Evolutionary conservation across 2,797 vertebrate species (phyloP), one percentile per base, ranked within the genome.

Genomic region (Botia kubotai): DNA sequence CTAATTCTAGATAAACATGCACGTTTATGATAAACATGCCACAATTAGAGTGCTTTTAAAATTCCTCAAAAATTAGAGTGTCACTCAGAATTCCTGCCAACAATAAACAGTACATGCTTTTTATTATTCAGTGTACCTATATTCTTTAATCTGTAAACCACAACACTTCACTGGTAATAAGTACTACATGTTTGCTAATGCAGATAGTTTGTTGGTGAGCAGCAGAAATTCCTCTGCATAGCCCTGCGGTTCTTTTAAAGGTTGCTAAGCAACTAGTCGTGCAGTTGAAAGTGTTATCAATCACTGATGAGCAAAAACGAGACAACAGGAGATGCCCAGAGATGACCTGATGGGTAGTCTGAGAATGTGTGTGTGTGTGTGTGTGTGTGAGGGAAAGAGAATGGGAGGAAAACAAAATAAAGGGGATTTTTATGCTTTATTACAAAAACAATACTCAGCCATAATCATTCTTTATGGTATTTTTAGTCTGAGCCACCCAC

Each of bases 251-350:
- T 83, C 79, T 88, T 86, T 84, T 79, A 75, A 77, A 85, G 82
- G 88, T 89, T 89, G 88, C 88, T 87, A 83, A 88, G 88, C 88
- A 89, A 89, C 88, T 88, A 86, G 82, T 85, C 83, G 74, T 84
- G 85, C 80, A 60, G 66, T 86, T 81, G 83, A 77, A 75, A 82
- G 39, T 81, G 75, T 75, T 84, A 87, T 83, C 83, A 87, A 76
- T 76, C 79, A 67, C 73, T 53, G 71, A 82, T 72, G 79, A 86
- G 79, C 19, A 60, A 75, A 80, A 63, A 14, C 76, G 46, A 79
- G 55, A 55, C 46, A 77, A 77, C 48, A 84, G 71, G 66, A 83
- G 79, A 85, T 77, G 69, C 80, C 48, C 50, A 46, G 50, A 67
- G 55, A 79, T 85, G 82, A 84, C 84, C 81, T 83, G 75, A 83